These are phyloP conservation scores for Dipodomys spectabilis DNA, from an alignment of 2,113 vertebrate genomes.

Conservation along the genomic window DNA sequence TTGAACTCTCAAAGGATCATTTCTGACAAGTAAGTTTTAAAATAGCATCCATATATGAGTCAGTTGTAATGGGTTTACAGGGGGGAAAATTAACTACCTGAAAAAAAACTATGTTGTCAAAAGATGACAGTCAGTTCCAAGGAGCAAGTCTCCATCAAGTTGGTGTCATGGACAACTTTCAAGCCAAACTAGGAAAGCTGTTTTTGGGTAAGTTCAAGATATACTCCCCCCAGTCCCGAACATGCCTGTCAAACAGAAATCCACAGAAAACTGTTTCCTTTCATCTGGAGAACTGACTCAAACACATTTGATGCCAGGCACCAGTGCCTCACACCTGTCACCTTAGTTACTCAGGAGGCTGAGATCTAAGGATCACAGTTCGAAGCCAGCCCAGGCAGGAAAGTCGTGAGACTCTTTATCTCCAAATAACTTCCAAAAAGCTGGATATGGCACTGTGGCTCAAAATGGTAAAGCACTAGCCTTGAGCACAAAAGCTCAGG, in stretches of 20 bases:
- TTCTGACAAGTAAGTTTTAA: background rate
- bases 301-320: background rate
- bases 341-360: no score
- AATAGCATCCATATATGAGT: background rate
- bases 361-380: no score
- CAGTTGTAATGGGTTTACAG: background rate
- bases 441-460: no score
- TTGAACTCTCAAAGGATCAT: background rate
- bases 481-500: no score
- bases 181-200: constrained; percentile 11
- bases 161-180: constrained; percentile 19
- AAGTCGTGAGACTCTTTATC: no score
- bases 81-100: background rate
- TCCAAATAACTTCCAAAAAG: no score
- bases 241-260: background rate
- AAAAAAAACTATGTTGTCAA: background rate
- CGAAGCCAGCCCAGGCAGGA: no score
- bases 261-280: background rate
- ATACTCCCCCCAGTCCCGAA: background rate
- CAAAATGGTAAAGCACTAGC: no score
- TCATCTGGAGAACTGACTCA: background rate
- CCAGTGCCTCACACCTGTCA: no score
- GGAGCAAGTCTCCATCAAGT: background rate
- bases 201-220: constrained; percentile 19
- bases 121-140: constrained; percentile 12